Conservation (phyloP, 2,797 vertebrate species). For the Eulemur mongoz region DNA sequence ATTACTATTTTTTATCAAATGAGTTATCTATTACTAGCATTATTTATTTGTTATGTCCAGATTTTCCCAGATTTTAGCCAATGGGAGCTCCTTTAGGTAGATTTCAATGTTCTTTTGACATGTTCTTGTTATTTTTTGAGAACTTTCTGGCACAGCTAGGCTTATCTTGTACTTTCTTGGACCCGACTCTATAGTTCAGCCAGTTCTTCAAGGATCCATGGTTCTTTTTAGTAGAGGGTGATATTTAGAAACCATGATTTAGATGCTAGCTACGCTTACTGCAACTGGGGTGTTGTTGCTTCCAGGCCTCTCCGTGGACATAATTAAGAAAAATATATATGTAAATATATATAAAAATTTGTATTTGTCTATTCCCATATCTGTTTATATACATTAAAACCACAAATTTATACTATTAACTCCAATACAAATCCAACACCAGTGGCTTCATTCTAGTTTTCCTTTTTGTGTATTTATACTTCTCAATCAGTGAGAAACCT, state of each 20-base stretch:
- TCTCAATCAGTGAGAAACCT: neutral
- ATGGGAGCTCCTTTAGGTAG: neutral
- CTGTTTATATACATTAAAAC: neutral
- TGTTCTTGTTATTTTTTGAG: neutral
- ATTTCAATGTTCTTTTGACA: neutral
- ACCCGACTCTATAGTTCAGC: neutral
- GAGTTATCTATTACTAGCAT: neutral
- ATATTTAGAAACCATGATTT: neutral
- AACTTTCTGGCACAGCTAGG: neutral
- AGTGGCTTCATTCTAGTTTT: neutral
- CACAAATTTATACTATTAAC: neutral
- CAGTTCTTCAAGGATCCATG: neutral
- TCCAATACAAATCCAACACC: neutral
- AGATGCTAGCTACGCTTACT: neutral
- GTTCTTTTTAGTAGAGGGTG: neutral
- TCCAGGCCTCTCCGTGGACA: neutral
- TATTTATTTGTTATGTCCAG: neutral
- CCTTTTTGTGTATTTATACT: neutral
- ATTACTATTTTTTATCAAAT: neutral
- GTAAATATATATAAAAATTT: neutral
- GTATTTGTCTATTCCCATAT: neutral
- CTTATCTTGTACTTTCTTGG: neutral
- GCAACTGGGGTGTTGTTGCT: neutral
- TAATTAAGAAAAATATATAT: neutral
- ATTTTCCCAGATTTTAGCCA: constrained; percentile 18